Conservation (phyloP, 2,113 vertebrate species). For the Nibea albiflora region DNA sequence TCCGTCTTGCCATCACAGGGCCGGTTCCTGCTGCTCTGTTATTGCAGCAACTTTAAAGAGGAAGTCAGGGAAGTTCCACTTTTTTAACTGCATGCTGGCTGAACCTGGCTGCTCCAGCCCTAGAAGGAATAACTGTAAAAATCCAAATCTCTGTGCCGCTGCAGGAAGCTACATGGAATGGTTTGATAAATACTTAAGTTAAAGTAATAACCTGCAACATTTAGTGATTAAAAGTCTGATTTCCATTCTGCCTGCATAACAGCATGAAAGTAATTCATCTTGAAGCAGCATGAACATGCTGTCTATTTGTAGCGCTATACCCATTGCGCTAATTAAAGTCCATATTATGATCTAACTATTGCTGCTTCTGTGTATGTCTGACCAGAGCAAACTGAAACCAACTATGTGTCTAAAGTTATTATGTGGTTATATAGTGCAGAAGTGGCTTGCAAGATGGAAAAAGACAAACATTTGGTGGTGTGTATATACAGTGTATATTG, state of each 20-base stretch:
- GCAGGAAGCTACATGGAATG: constrained; percentile 26
- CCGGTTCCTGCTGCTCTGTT: constrained; percentile 51
- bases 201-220: constrained; percentile 13
- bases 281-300: not conserved
- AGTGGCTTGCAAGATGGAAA: not conserved
- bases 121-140: constrained; percentile 32
- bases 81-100: constrained; percentile 40
- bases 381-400: not conserved
- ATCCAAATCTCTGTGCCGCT: constrained; percentile 35
- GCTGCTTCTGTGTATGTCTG: not conserved
- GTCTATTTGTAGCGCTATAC: not conserved
- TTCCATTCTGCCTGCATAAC: not conserved
- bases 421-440: not conserved
- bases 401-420: not conserved
- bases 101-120: constrained; percentile 39
- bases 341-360: not conserved
- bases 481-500: too few relatives aligned
- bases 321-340: not conserved
- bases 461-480: not conserved
- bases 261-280: not conserved
- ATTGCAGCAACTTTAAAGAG: constrained; percentile 60
- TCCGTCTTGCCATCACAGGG: constrained; percentile 56
- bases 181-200: constrained; percentile 36
- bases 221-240: constrained; percentile 30
- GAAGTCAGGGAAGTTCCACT: constrained; percentile 50